phyloP scores from a whole-genome alignment of 2,888 invertebrate species.

The Scaptomyza parva region DNA sequence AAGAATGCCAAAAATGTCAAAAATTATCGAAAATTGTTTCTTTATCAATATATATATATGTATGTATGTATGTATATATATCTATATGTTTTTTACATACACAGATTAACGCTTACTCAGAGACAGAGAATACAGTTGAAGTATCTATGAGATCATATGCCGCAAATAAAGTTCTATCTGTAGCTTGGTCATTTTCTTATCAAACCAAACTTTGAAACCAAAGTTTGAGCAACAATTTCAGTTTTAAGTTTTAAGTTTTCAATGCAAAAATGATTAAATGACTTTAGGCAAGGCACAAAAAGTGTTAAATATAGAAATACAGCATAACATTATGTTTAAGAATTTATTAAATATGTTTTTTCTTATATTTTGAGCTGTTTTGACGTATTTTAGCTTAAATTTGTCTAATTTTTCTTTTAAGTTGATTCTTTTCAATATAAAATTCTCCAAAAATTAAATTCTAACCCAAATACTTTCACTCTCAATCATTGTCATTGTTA shows the following conservation, averaged over 20 bases:
- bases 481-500: too few species aligned
- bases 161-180: background rate
- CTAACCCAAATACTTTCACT: too few species aligned
- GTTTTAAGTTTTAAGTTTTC: background rate
- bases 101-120: background rate
- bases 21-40: constrained; percentile 2
- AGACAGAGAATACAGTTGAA: background rate
- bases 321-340: too few species aligned
- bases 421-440: background rate
- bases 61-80: too few species aligned
- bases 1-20: constrained; percentile 8
- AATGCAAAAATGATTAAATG: background rate
- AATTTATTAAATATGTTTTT: too few species aligned
- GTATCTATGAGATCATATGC: background rate
- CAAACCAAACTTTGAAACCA: background rate
- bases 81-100: background rate
- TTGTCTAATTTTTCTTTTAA: background rate
- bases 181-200: background rate
- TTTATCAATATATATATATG: too few species aligned
- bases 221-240: background rate
- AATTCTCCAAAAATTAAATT: background rate
- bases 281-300: too few species aligned
- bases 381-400: too few species aligned
- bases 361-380: too few species aligned
- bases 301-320: too few species aligned